Base-by-base conservation (phyloP, 64 coral and sea anemone genomes). In the Montipora foliosa region DNA sequence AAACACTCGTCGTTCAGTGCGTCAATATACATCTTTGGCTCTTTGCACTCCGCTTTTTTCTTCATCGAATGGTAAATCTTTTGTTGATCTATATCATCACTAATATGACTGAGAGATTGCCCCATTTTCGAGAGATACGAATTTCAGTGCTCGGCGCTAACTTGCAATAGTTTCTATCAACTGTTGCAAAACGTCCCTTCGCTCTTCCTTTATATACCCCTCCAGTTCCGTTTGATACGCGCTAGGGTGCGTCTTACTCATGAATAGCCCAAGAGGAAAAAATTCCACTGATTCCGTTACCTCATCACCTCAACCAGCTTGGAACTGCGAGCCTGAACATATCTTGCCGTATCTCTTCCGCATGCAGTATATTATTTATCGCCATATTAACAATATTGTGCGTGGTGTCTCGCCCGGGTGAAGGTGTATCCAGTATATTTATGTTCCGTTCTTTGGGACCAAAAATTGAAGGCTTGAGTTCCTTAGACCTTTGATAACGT, bases 1-100 rank as follows among this genome's bases (percentile, higher is more conserved):
- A 82, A 9, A 64, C 80, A 82, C 12, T 82, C 80, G 15, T 82
- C 80, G 25, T 82, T 82, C 10, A 82, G 22, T 21, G 80, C 80
- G 0, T 5, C 80, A 1, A 82, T 82, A 57, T 82, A 82, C 21
- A 82, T 13, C 29, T 44, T 62, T 14, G 53, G 4, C 24, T 82
- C 45, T 64, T 4, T 64, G 21, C 58, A 60, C 45, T 82, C 80
- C 7, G 45, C 12, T 3, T 1, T 82, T 5, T 82, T 22, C 4
- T 22, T 1, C 80, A 82, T 82, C 4, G 7, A 6, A 7, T 52
- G n/a, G 8, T 81, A 15, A 60, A 37, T 15, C 14, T 64, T 64
- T 11, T 12, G 60, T 14, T 14, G 11, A 3, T 16, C 14, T 2
- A 0, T 3, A 3, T 64, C 60, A 11, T 12, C 60, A 14, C 14